A percentile compares a stretch with the other conserved stretches of the same genome.
phyloP scores from a whole-genome alignment of 53 echinoderm and acorn worm species.

The Luidia sarsii region DNA sequence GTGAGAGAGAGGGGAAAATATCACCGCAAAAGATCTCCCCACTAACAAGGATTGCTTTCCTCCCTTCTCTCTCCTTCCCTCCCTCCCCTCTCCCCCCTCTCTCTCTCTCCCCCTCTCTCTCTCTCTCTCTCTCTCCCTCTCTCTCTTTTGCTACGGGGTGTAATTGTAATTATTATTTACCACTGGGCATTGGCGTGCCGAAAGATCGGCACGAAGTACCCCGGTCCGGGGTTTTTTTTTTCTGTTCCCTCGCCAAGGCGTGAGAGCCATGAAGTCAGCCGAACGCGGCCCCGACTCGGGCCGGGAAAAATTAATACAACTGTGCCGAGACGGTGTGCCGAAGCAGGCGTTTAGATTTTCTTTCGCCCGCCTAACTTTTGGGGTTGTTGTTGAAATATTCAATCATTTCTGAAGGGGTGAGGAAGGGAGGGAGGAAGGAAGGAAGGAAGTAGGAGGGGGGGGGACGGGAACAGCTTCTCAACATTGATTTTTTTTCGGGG shows the following conservation, averaged over 20 bases:
- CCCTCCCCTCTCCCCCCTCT: no score
- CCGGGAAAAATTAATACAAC: slow-evolving; percentile 43
- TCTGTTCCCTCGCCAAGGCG: slow-evolving; percentile 33
- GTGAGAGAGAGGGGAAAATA: slow-evolving; percentile 1
- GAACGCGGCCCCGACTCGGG: slow-evolving; percentile 11
- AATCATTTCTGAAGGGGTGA: no score
- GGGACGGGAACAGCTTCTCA: no score
- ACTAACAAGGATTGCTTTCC: slow-evolving; percentile 45
- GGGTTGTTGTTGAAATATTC: slow-evolving; percentile 20
- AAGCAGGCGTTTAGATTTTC: not conserved
- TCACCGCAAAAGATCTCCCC: slow-evolving; percentile 30
- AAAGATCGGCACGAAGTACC: slow-evolving; percentile 7
- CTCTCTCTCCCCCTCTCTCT: no score
- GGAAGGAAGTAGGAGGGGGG: no score
- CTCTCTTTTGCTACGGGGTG: slow-evolving; percentile 33
- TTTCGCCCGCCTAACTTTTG: slow-evolving; percentile 20
- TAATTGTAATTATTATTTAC: slow-evolving; percentile 52
- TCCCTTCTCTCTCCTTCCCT: not conserved
- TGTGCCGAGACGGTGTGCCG: slow-evolving; percentile 21
- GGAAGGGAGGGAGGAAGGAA: no score
- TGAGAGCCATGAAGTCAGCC: slow-evolving; percentile 24
- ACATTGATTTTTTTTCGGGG: no score
- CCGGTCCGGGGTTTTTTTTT: not conserved
- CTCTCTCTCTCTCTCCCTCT: not conserved
- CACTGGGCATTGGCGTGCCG: slow-evolving; percentile 57